Evolutionary conservation across 35 echinoderm and acorn worm species (phyloP).

Genomic region (Eucidaris tribuloides): DNA sequence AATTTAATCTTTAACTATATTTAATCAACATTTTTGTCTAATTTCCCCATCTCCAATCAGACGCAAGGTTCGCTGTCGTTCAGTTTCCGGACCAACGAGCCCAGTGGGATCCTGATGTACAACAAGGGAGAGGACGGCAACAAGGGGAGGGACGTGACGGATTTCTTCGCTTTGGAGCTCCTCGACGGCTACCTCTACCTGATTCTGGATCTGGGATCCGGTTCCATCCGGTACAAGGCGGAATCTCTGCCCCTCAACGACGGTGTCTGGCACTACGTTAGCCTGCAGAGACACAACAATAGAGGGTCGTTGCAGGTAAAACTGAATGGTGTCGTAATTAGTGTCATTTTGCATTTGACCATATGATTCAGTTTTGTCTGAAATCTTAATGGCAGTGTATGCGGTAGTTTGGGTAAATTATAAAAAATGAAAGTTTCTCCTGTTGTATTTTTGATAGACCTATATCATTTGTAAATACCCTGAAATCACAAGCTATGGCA

Average conservation of each 20-base stretch:
- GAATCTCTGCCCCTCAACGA: conserved; percentile 55
- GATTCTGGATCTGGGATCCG: conserved; percentile 87
- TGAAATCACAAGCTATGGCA: not conserved
- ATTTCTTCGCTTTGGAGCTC: conserved; percentile 95
- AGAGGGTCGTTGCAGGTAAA: conserved; percentile 52
- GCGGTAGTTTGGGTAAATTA: not conserved
- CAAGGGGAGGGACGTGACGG: conserved; percentile 38
- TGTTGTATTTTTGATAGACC: not conserved
- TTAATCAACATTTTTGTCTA: not conserved
- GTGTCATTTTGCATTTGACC: not conserved
- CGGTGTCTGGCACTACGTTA: conserved; percentile 81
- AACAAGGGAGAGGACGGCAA: conserved; percentile 56
- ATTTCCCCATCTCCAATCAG: conserved; percentile 16
- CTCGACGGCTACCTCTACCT: conserved; percentile 80
- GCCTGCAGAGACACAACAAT: conserved; percentile 27
- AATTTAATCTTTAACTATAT: too few species aligned
- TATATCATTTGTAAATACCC: not conserved
- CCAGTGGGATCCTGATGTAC: conserved; percentile 88
- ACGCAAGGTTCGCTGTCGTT: conserved; percentile 57
- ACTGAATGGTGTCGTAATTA: not conserved
- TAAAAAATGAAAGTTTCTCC: not conserved
- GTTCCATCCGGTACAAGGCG: conserved; percentile 54
- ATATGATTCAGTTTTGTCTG: not conserved
- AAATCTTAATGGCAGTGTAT: not conserved
- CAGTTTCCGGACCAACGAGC: conserved; percentile 91